Conservation (phyloP, 2,113 vertebrate genomes). For the Cichladusa arquata region DNA sequence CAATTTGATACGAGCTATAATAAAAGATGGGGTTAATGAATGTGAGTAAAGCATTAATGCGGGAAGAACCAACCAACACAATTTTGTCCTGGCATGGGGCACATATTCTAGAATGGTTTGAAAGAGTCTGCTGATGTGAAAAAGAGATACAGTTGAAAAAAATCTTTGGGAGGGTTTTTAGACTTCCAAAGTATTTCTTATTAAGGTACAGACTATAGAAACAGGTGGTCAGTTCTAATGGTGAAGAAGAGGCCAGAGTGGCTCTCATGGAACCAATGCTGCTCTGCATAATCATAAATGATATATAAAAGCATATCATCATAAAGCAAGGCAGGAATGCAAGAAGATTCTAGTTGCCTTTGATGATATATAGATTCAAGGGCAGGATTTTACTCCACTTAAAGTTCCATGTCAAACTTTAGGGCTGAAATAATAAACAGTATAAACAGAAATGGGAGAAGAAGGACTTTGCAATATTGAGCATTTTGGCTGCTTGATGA, state of each 20-base stretch:
- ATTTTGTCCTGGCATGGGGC: not conserved
- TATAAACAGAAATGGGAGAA: not conserved
- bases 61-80: not conserved
- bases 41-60: not conserved
- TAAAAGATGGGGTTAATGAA: not conserved
- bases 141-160: not conserved
- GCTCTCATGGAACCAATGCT: rapidly evolving
- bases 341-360: not conserved
- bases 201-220: not conserved
- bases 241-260: not conserved
- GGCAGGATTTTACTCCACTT: not conserved
- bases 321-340: not conserved
- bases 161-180: not conserved
- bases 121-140: not conserved
- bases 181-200: not conserved
- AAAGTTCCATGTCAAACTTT: not conserved
- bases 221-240: not conserved
- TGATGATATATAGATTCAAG: not conserved
- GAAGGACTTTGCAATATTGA: not conserved
- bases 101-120: not conserved
- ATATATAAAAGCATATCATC: not conserved
- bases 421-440: not conserved
- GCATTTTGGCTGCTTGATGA: not conserved
- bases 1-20: not conserved
- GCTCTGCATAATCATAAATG: not conserved